Evolutionary conservation across 2,113 vertebrate genomes (phyloP).

Genomic region (Platycercus adscitus): DNA sequence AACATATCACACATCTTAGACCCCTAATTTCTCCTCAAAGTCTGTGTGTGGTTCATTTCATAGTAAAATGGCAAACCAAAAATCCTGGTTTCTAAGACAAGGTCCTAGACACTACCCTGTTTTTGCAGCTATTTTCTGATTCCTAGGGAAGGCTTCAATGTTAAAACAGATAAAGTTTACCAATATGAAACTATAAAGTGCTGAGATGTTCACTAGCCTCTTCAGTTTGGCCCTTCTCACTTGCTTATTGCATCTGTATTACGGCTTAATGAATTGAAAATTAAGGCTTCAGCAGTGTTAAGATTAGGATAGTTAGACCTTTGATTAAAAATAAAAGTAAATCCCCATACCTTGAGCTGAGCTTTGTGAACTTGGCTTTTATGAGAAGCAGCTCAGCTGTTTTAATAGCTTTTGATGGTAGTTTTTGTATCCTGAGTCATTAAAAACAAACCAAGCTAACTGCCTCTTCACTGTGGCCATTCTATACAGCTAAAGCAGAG

Average conservation of each 20-base stretch:
- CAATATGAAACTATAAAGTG: background rate
- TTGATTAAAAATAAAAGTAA: background rate
- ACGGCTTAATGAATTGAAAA: background rate
- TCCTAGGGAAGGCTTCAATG: background rate
- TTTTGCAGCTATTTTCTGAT: background rate
- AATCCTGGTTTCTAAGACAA: background rate
- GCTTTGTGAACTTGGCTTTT: background rate
- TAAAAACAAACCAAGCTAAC: background rate
- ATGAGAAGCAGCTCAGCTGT: background rate
- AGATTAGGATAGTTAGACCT: background rate
- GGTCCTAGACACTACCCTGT: background rate
- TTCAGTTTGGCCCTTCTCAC: background rate
- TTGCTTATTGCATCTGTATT: background rate
- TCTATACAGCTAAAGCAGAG: background rate
- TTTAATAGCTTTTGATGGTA: background rate
- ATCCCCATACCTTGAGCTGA: background rate
- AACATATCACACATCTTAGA: background rate
- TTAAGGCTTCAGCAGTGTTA: background rate
- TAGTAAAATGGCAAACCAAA: background rate
- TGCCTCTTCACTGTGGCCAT: background rate
- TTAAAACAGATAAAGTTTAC: background rate
- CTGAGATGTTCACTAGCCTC: background rate
- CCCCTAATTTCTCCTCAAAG: background rate
- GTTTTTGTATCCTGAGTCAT: background rate
- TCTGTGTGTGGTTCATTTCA: background rate